phyloP scores from a whole-genome alignment of 2,888 invertebrate genomes.

The Nesidiocoris tenuis region DNA sequence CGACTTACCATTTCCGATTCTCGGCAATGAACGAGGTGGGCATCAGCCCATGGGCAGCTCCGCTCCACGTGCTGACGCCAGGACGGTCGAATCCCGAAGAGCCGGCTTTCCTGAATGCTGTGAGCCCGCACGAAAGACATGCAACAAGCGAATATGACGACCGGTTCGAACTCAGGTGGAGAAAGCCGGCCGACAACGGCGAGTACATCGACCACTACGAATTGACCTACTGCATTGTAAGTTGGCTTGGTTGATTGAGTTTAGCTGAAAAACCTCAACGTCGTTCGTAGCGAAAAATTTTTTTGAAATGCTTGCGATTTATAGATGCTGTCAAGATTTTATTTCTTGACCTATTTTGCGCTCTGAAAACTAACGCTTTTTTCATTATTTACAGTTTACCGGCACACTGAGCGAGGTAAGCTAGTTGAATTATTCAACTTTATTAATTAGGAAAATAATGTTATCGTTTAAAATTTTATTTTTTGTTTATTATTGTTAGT shows the following conservation, averaged over 20 bases:
- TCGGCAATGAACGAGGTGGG: conserved; percentile 84
- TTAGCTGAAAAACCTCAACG: too few species aligned
- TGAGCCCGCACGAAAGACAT: conserved; percentile 56
- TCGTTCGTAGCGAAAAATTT: too few species aligned
- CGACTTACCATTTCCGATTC: conserved; percentile 77
- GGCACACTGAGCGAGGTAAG: conserved; percentile 36
- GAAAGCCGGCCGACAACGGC: conserved; percentile 83
- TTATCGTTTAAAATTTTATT: too few species aligned
- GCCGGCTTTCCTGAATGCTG: conserved; percentile 63
- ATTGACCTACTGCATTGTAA: conserved; percentile 77
- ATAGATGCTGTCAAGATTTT: too few species aligned
- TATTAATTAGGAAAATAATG: too few species aligned
- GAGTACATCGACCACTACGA: conserved; percentile 82
- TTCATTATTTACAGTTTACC: conserved; percentile 27
- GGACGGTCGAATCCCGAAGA: conserved; percentile 71
- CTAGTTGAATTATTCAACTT: too few species aligned
- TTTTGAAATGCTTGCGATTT: too few species aligned
- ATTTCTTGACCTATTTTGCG: too few species aligned
- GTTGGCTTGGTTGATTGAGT: conserved; percentile 53
- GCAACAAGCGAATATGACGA: conserved; percentile 68
- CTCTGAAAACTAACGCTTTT: neutral
- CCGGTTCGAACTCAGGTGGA: conserved; percentile 80
- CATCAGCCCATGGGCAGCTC: conserved; percentile 70
- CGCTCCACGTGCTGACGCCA: conserved; percentile 69
- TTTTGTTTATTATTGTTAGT: too few species aligned